Base-by-base conservation (phyloP, 2,113 vertebrate genomes). In the Numida meleagris region DNA sequence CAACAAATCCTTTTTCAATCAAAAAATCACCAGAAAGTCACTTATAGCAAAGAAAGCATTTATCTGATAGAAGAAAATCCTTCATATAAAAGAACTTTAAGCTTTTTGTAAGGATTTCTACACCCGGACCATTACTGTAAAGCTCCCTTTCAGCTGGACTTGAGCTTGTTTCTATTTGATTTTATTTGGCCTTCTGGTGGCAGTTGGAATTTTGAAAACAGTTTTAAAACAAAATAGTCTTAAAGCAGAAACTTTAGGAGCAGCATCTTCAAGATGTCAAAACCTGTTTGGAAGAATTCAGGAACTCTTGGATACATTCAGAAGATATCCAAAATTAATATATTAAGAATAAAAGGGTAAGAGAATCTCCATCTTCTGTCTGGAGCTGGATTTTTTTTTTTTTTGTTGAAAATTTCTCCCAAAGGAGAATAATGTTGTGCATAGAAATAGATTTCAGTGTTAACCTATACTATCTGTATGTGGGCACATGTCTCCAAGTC, bases 1-100 rank as follows among this genome's bases (percentile, higher is more conserved):
- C 1, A 1, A 83, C 89, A 95, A 93, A 95, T 90, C 82, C 65
- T 76, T 90, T 86, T 91, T 81, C 74, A 89, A 79, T 70, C 46
- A 83, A 92, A 93, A 91, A 81, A 81, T 86, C 78, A 83, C 55
- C 58, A 89, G 45, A 82, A 94, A 88, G 76, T 82, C 93, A 93
- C 82, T 94, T 58, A 58, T 75, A 89, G 68, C 55, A 86, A 77
- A 80, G 74, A 90, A 86, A 71, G 59, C 8, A 24, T 79, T 91
- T 82, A 88, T 77, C 87, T 73, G 63, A 88, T 67, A 88, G 65
- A 82, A 82, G 72, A 92, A 91, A 95, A 95, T 85, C 76, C 87
- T 73, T 80, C 79, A 14, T 84, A 88, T 67, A 91, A 89, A 93
- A 90, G 48, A 78, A 88, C 14, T 46, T 86, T 58, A 88, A 88